Conservation (phyloP, 2,797 vertebrate species). For the Sandelia bainsii region DNA sequence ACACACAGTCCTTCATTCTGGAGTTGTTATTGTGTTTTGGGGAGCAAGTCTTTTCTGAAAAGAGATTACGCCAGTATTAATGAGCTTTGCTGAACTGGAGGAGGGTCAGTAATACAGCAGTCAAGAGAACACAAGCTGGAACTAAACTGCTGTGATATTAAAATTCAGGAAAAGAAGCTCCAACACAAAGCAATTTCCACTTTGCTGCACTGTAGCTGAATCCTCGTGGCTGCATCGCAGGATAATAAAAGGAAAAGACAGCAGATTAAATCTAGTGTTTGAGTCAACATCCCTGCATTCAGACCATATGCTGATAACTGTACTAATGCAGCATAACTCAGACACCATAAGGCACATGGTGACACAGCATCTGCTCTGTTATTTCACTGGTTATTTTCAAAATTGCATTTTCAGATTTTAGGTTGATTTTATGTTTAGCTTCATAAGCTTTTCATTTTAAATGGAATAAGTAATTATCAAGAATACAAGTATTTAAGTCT, state of each 20-base stretch:
- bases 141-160: constrained; percentile 18
- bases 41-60: constrained; percentile 17
- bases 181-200: not conserved
- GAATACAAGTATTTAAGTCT: not conserved
- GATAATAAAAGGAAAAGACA: constrained; percentile 5
- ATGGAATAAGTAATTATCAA: not conserved
- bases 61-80: constrained; percentile 28
- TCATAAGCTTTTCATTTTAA: not conserved
- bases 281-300: constrained; percentile 18
- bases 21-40: constrained; percentile 15
- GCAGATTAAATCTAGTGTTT: constrained; percentile 9
- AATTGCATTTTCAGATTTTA: not conserved
- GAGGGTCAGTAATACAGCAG: constrained; percentile 15
- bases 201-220: constrained; percentile 5
- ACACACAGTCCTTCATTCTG: constrained; percentile 5
- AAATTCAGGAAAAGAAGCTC: constrained; percentile 9
- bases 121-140: constrained; percentile 12
- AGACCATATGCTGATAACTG: constrained; percentile 11
- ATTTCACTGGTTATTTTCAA: not conserved
- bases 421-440: not conserved
- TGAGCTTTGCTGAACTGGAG: constrained; percentile 3
- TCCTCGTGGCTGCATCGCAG: not conserved
- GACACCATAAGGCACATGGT: not conserved
- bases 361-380: constrained; percentile 15
- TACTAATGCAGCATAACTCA: not conserved